A percentile compares a stretch with the other conserved stretches of the same genome.
Conservation (phyloP, 2,797 vertebrate genomes). For the Falco peregrinus region DNA sequence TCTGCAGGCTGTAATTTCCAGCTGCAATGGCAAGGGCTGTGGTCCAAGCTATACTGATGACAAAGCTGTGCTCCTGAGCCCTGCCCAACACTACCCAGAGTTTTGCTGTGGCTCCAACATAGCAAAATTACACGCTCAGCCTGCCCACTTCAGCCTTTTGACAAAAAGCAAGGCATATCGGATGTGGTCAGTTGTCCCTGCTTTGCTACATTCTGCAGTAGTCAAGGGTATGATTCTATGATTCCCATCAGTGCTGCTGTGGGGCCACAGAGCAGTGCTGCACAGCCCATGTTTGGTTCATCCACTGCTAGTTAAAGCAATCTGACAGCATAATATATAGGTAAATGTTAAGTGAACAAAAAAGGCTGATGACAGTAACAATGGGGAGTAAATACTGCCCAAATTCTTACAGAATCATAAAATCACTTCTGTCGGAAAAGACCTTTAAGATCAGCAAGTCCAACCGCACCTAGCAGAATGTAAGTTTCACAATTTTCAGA, state of each 20-base stretch:
- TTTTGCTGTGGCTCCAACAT: not conserved
- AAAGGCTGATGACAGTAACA: not conserved
- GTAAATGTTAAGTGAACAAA: not conserved
- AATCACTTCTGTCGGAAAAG: not conserved
- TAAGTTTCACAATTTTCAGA: not conserved
- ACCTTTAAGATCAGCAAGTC: not conserved
- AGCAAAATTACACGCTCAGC: rapidly evolving
- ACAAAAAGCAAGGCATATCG: not conserved
- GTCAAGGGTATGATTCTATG: not conserved
- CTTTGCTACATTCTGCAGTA: not conserved
- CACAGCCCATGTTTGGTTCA: not conserved
- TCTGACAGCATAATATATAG: not conserved
- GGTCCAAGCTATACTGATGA: not conserved
- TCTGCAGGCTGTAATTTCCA: not conserved
- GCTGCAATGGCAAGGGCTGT: not conserved
- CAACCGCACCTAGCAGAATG: not conserved
- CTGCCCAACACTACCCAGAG: rapidly evolving
- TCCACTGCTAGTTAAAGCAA: not conserved
- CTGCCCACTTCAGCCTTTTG: not conserved
- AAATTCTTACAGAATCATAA: not conserved
- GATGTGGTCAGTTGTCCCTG: not conserved
- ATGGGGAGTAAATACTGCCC: not conserved
- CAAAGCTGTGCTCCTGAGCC: too few relatives aligned
- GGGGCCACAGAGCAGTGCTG: not conserved
- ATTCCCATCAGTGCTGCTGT: not conserved